Evolutionary conservation across 2,113 vertebrate genomes (phyloP).

Genomic region (Apodemus sylvaticus): DNA sequence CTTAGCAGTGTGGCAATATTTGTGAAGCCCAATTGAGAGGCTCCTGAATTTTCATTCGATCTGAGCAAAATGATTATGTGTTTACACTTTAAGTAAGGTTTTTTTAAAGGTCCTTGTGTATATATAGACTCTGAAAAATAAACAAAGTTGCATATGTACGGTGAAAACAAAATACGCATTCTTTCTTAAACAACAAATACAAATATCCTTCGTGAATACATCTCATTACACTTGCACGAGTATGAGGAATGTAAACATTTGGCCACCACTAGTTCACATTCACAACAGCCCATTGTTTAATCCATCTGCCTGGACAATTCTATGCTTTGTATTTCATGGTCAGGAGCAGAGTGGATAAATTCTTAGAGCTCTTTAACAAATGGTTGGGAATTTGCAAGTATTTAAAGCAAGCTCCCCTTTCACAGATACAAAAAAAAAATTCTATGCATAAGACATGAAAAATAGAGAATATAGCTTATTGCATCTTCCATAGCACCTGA

Average conservation of each 20-base stretch:
- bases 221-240: not conserved
- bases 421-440: conserved; percentile 37
- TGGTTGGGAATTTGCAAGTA: not conserved
- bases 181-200: conserved; percentile 7
- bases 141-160: conserved; percentile 31
- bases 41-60: conserved; percentile 74
- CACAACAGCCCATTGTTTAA: not conserved
- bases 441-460: not conserved
- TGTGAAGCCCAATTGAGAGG: conserved; percentile 72
- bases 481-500: not conserved
- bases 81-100: conserved; percentile 70
- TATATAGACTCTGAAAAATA: conserved; percentile 28
- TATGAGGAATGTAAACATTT: conserved; percentile 27
- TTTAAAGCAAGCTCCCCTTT: not conserved
- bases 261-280: not conserved
- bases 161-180: conserved; percentile 46
- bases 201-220: conserved; percentile 26
- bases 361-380: not conserved
- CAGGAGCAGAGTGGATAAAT: not conserved
- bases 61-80: conserved; percentile 37
- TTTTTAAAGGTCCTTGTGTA: conserved; percentile 76
- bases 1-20: conserved; percentile 60
- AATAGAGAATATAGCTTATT: not conserved
- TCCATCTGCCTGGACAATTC: not conserved
- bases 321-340: not conserved